Base-by-base conservation (phyloP, 2,888 invertebrate species). In the Papilio protenor region DNA sequence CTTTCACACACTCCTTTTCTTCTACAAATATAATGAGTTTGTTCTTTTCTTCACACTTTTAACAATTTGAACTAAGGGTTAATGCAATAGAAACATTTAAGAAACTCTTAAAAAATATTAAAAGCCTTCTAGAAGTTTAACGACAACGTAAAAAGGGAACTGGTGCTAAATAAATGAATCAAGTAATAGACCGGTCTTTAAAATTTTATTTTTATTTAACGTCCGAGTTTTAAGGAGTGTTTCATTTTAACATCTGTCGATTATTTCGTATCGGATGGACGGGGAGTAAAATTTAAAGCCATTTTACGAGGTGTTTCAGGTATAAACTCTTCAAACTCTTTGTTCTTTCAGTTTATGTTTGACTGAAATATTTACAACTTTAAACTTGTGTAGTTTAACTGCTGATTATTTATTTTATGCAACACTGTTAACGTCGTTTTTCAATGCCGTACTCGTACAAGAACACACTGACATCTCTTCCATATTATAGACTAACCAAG, bases 271-370 rank as follows among this genome's bases (percentile, higher is more conserved):
- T 66, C 40, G n/a, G 45, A 66, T n/a, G 11, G 45, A 12, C 27
- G n/a, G 45, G n/a, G 11, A 21, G 66, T 45, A 40, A 33, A 64
- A 2, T 64, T 66, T 66, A 66, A 66, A 66, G 66, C 45, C 40
- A 10, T 66, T 66, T 66, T 66, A 66, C 66, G 66, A 66, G 66
- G 66, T 66, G 66, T 66, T 66, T 66, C 45, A 45, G n/a, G n/a
- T 45, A 66, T 66, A 66, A 66, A 45, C 40, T 45, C 45, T 66
- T 45, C 40, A n/a, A 6, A 8, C 61, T 45, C 66, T 66, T 66
- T 66, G 66, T 66, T 66, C 40, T 45, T 66, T 45, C n/a, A 45
- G 45, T 66, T 66, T 66, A 66, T 45, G 66, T 66, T 66, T 66
- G 2, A 11, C 40, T 66, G n/a, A 6, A 66, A 66, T 64, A 64